Conservation (phyloP, 2,113 vertebrate genomes). For the Triplophysa siluroides region DNA sequence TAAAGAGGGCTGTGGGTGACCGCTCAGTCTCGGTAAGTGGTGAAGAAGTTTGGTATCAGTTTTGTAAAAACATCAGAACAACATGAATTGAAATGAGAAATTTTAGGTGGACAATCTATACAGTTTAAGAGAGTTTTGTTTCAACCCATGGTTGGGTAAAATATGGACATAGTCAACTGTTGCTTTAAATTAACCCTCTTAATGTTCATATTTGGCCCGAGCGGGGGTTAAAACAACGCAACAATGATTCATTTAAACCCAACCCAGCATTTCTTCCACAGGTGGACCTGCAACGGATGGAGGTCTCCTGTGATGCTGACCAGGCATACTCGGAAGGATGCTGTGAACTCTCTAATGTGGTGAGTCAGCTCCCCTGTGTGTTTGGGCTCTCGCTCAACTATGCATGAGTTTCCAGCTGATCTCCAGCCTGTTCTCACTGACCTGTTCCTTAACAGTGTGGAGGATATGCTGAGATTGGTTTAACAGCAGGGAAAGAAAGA, state of each 20-base stretch:
- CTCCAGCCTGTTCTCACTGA: background rate
- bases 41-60: background rate
- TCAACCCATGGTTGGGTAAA: too few relatives aligned
- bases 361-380: slow-evolving; percentile 56
- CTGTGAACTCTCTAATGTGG: slow-evolving; percentile 73
- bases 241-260: too few relatives aligned
- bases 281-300: slow-evolving; percentile 77
- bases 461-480: slow-evolving; percentile 69
- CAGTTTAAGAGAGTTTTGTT: too few relatives aligned
- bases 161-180: too few relatives aligned
- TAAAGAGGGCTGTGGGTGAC: slow-evolving; percentile 65
- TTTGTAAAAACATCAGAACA: too few relatives aligned
- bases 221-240: too few relatives aligned
- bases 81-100: too few relatives aligned
- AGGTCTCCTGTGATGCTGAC: slow-evolving; percentile 72
- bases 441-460: slow-evolving; percentile 61
- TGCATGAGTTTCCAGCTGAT: background rate
- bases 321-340: slow-evolving; percentile 76
- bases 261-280: slow-evolving; percentile 33
- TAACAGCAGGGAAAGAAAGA: slow-evolving; percentile 63
- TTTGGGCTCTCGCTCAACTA: slow-evolving; percentile 10
- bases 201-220: too few relatives aligned
- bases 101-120: too few relatives aligned
- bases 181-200: too few relatives aligned
- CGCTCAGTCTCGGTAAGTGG: slow-evolving; percentile 62